Conservation (phyloP, 2,113 vertebrate genomes). For the Condylura cristata region DNA sequence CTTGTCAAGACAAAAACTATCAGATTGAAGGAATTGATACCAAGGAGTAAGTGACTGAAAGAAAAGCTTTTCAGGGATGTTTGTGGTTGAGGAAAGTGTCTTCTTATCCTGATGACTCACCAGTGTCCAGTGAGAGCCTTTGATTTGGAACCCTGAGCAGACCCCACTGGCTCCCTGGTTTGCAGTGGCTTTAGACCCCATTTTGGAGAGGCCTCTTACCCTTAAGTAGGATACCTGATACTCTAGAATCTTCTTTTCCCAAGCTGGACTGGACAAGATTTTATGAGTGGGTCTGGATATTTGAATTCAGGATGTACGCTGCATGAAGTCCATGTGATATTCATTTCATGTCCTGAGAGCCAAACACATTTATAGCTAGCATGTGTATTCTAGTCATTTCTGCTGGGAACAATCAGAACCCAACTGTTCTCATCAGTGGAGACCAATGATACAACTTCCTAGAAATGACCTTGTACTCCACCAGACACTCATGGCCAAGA, state of each 20-base stretch:
- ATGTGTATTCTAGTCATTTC: neutral
- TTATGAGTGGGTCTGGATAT: neutral
- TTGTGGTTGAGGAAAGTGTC: neutral
- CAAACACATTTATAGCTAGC: neutral
- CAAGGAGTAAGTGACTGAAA: neutral
- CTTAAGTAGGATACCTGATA: neutral
- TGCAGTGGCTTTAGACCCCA: neutral
- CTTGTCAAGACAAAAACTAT: neutral
- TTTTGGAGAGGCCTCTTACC: neutral
- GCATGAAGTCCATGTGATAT: neutral
- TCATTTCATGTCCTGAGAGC: neutral
- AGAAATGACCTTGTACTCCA: neutral
- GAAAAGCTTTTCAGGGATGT: neutral
- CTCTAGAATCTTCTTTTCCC: neutral
- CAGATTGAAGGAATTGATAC: neutral
- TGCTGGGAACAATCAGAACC: neutral
- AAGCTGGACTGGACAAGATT: neutral
- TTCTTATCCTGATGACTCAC: neutral
- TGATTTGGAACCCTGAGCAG: neutral
- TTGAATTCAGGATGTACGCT: neutral
- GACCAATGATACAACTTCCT: neutral
- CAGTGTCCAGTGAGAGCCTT: neutral
- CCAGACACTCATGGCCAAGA: neutral
- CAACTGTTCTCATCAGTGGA: neutral
- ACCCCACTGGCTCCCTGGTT: neutral